phyloP scores from a whole-genome alignment of 2,888 invertebrate genomes.

The Drosophila picticornis region DNA sequence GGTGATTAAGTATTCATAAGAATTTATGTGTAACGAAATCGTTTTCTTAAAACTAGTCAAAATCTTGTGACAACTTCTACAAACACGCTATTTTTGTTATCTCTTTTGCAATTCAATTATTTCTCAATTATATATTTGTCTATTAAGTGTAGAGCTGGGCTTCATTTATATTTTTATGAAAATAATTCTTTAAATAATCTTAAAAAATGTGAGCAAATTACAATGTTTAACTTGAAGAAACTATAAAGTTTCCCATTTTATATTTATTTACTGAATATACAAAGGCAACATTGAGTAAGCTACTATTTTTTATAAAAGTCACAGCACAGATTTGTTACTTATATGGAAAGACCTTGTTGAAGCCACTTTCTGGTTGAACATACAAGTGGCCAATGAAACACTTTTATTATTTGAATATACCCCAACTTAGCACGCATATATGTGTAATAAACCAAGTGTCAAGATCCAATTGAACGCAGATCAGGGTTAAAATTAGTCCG shows the following conservation, averaged over 20 bases:
- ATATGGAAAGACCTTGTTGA: neutral
- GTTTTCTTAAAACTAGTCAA: neutral
- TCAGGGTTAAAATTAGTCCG: constrained; percentile 32
- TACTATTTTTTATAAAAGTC: too few relatives aligned
- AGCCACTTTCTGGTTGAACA: neutral
- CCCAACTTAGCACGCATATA: neutral
- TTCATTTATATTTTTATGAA: neutral
- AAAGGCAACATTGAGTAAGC: neutral
- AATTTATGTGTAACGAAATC: neutral
- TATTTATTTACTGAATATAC: neutral
- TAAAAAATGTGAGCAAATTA: neutral
- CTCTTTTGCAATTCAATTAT: neutral
- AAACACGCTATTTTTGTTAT: neutral
- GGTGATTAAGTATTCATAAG: neutral
- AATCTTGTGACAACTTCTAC: neutral
- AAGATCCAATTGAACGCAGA: constrained; percentile 42
- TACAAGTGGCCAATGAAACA: constrained; percentile 45
- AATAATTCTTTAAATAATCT: neutral
- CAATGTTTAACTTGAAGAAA: neutral
- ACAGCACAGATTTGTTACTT: neutral
- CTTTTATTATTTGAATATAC: constrained; percentile 25
- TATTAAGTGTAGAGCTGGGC: neutral
- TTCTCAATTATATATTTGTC: neutral
- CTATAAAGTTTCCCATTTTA: neutral
- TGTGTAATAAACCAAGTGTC: constrained; percentile 34